Evolutionary conservation across 2,113 vertebrate genomes (phyloP).

Genomic region (Geococcyx californianus): DNA sequence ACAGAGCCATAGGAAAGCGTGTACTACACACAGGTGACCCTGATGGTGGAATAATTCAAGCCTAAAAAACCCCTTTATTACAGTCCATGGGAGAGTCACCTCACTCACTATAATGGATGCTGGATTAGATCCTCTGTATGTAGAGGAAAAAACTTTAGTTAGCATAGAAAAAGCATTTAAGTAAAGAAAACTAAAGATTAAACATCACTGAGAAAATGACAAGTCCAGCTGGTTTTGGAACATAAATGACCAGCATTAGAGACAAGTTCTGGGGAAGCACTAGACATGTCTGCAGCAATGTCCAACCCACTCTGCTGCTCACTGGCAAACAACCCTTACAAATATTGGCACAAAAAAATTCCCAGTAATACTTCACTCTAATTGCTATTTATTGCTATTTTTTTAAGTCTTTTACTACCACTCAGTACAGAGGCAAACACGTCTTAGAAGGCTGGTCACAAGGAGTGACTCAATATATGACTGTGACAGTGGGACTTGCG

Average conservation of each 20-base stretch:
- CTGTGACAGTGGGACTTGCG: accelerated
- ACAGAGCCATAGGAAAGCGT: background rate
- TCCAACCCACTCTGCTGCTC: background rate
- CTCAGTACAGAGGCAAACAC: background rate
- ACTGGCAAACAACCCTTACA: background rate
- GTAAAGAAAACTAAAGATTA: background rate
- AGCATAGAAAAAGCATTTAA: background rate
- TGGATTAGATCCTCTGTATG: background rate
- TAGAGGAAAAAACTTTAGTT: background rate
- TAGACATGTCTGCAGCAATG: accelerated
- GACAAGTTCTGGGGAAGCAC: background rate
- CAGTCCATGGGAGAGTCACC: background rate
- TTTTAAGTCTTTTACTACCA: background rate
- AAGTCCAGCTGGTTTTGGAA: conserved; percentile 20
- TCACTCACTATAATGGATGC: background rate
- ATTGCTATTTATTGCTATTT: background rate
- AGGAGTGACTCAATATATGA: background rate
- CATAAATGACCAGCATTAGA: background rate
- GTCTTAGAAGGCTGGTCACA: background rate
- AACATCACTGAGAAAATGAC: background rate
- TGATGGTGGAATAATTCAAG: background rate
- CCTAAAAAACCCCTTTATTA: background rate
- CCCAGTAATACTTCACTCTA: background rate
- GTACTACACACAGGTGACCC: background rate
- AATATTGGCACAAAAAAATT: background rate